These are phyloP conservation scores for Zonotrichia albicollis DNA, from an alignment of 2,797 vertebrate species.

Conservation along the genomic window DNA sequence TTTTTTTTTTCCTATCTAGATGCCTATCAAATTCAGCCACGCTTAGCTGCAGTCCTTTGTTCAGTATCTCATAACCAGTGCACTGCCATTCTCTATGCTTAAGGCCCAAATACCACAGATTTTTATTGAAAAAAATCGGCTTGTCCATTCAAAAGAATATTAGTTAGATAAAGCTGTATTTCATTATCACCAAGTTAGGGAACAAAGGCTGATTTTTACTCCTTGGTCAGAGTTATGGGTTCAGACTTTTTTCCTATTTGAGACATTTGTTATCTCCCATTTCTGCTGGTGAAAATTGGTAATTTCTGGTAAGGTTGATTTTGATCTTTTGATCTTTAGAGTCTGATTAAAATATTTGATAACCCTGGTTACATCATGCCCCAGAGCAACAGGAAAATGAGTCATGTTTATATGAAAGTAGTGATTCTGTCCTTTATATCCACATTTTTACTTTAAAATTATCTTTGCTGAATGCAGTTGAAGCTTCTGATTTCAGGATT, in stretches of 20 bases:
- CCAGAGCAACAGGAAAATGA: neutral
- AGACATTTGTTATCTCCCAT: neutral
- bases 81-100: neutral
- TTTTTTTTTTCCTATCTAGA: neutral
- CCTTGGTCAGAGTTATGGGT: neutral
- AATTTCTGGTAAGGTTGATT: neutral
- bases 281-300: neutral
- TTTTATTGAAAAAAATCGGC: neutral
- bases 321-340: neutral
- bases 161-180: neutral
- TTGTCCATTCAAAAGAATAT: neutral
- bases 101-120: neutral
- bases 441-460: neutral
- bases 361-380: neutral
- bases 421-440: neutral
- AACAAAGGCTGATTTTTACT: neutral
- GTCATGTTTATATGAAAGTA: neutral
- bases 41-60: constrained; percentile 61
- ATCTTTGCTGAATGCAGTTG: neutral
- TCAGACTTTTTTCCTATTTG: neutral
- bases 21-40: constrained; percentile 43
- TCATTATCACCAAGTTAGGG: neutral
- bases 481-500: neutral
- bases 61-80: neutral
- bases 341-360: neutral